Evolutionary conservation across 1,140 invertebrate genomes (phyloP), one percentile per base, ranked within the genome.

Genomic region (Hesperophylax magnus): DNA sequence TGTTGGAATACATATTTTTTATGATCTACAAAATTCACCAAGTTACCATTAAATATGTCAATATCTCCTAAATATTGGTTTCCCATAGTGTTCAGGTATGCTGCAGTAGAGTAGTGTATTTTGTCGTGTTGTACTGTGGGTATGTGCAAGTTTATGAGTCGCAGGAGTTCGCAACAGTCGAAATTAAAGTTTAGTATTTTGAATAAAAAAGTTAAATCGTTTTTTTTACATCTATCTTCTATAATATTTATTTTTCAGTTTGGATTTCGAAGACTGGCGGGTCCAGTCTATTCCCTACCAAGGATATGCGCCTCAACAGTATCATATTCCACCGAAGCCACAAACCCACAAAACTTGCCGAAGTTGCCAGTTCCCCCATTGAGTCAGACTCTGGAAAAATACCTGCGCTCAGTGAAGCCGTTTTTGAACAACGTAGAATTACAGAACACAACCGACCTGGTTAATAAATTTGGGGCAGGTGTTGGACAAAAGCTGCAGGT

Each of bases 401-500:
- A 92, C 86, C 83, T 93, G 65, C 89, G 92, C 85, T 92, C 93
- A 56, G 92, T 95, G 0, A 91, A 92, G 86, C 96, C 96, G 1
- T 88, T 96, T 78, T 84, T 97, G 14, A 93, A 88, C 82, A 87
- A 92, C 77, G 87, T 93, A 71, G 95, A 97, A 88, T 93, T 92
- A 85, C 85, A 86, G 20, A 88, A 91, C 18, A 96, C 96, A n/a
- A 87, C 91, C 84, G 88, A 91, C 86, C 86, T 96, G 22, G 91
- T 93, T 4, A 88, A 93, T 84, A 91, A 94, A 53, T 97, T 97
- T 88, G 89, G 87, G 22, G 85, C 88, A 77, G 92, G 93, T 53
- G 85, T 91, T 75, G 96, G 95, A 27, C 87, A 89, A 63, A 91
- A 94, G 83, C 87, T 97, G 31, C 96, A 97, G 86, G 85, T 89